Percentiles rank a stretch among this genome's conserved stretches.
phyloP scores from a whole-genome alignment of 2,888 invertebrate species.

The Eilema caniola region DNA sequence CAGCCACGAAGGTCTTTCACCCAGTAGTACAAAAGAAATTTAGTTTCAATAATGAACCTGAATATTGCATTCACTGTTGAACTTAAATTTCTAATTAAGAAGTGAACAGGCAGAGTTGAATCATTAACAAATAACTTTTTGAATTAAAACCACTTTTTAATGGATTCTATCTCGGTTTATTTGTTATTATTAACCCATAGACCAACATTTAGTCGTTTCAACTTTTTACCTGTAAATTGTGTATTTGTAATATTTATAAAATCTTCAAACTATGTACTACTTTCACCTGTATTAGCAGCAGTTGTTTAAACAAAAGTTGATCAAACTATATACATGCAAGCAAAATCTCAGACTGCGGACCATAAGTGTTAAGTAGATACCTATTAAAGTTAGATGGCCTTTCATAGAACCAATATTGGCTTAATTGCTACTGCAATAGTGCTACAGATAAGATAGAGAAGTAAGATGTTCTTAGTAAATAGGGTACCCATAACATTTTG shows the following conservation, averaged over 20 bases:
- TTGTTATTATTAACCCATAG: too few species aligned
- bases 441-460: conserved; percentile 1
- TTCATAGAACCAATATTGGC: conserved; percentile 14
- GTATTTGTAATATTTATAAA: too few species aligned
- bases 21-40: not conserved
- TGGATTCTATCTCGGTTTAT: too few species aligned
- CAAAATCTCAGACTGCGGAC: not conserved
- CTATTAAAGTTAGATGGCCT: conserved; percentile 13
- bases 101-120: not conserved
- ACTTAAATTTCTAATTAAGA: too few species aligned
- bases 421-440: conserved; percentile 10
- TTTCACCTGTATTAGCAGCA: not conserved
- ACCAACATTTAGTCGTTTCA: too few species aligned
- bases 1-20: not conserved
- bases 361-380: conserved; percentile 8
- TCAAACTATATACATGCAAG: not conserved
- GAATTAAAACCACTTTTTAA: too few species aligned
- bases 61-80: not conserved
- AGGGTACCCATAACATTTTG: conserved; percentile 12
- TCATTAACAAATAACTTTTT: not conserved
- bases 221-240: not conserved
- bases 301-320: not conserved
- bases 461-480: conserved; percentile 6
- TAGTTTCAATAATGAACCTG: not conserved
- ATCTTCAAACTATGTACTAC: too few species aligned